phyloP scores from a whole-genome alignment of 2,113 vertebrate genomes.

The Aegotheles bennettii region DNA sequence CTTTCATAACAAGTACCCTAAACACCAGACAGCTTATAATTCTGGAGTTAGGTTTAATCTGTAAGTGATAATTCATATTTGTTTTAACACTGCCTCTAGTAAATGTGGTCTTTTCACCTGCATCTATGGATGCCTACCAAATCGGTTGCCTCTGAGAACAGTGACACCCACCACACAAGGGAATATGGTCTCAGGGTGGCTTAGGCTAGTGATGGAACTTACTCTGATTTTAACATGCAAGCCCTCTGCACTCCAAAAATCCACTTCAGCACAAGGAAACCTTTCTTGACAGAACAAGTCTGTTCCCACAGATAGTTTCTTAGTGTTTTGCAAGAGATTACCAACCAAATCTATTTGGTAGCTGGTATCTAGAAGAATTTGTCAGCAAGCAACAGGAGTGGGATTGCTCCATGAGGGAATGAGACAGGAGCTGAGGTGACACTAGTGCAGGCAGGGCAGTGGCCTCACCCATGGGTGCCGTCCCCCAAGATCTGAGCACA shows the following conservation, averaged over 20 bases:
- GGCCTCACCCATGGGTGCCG: accelerated
- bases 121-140: neutral
- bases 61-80: neutral
- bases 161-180: neutral
- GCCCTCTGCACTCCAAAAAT: neutral
- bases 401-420: neutral
- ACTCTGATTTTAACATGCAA: neutral
- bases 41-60: neutral
- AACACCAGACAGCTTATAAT: neutral
- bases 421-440: neutral
- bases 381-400: neutral
- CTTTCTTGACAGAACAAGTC: neutral
- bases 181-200: accelerated
- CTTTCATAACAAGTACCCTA: neutral
- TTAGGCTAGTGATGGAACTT: neutral
- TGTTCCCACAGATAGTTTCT: neutral
- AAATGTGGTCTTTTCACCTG: neutral
- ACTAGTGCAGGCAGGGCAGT: neutral
- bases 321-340: neutral
- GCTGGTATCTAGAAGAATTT: neutral
- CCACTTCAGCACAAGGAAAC: neutral
- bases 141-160: neutral
- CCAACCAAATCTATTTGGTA: neutral
- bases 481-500: neutral
- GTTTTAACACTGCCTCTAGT: neutral